Evolutionary conservation across 2,113 vertebrate genomes (phyloP).

Genomic region (Poicephalus meyeri): DNA sequence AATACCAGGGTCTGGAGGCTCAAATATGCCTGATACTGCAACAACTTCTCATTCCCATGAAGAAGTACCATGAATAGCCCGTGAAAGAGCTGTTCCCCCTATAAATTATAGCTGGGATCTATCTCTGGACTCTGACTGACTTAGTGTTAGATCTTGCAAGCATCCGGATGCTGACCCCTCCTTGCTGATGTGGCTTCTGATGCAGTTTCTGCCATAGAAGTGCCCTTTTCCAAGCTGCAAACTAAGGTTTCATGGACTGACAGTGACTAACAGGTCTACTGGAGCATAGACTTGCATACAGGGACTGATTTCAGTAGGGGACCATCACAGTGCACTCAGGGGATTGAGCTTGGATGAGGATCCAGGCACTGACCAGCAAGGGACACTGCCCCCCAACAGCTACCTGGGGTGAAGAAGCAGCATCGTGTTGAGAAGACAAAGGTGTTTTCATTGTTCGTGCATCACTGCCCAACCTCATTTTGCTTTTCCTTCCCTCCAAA

Average conservation of each 20-base stretch:
- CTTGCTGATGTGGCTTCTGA: background rate
- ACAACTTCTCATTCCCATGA: background rate
- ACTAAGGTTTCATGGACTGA: background rate
- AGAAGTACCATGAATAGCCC: background rate
- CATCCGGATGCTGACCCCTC: background rate
- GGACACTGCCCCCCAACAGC: background rate
- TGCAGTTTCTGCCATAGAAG: background rate
- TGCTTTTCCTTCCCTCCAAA: background rate
- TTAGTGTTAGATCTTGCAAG: background rate
- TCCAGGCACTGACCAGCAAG: background rate
- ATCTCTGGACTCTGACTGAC: background rate
- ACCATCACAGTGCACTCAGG: accelerated
- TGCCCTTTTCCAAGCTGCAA: background rate
- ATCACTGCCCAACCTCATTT: background rate
- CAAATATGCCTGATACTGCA: background rate
- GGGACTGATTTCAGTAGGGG: background rate
- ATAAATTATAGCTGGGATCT: background rate
- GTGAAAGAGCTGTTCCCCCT: background rate
- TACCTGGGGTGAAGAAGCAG: background rate
- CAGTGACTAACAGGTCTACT: background rate
- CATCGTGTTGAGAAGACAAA: background rate
- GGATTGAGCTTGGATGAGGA: background rate
- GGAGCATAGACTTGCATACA: background rate
- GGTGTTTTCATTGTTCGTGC: background rate
- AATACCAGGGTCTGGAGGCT: background rate